A percentile compares a stretch with the other conserved stretches of the same genome.
These are phyloP conservation scores for Cinclus mexicanus DNA, from an alignment of 2,113 vertebrate species.

Conservation along the genomic window DNA sequence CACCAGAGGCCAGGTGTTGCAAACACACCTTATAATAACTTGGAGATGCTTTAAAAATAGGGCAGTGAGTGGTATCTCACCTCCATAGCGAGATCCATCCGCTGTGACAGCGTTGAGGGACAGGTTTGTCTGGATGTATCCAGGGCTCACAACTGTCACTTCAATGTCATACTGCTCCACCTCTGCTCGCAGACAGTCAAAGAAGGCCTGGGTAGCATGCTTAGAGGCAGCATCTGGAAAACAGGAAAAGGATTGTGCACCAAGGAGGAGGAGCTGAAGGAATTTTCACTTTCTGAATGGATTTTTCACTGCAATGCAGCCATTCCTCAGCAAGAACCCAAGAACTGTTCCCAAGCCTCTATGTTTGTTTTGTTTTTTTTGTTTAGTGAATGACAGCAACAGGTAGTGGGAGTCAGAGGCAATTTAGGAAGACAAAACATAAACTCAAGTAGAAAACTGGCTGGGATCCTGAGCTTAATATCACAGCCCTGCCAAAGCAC, in stretches of 20 bases:
- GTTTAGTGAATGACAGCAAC: not conserved
- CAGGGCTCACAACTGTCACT: slow-evolving; percentile 90
- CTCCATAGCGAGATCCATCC: slow-evolving; percentile 89
- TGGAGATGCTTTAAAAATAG: not conserved
- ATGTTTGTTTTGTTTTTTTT: not conserved
- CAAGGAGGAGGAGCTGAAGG: not conserved
- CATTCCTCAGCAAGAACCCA: not conserved
- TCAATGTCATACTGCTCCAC: slow-evolving; percentile 78
- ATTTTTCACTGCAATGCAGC: not conserved
- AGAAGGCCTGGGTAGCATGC: slow-evolving; percentile 95
- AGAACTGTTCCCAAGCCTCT: not conserved
- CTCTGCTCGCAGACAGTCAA: slow-evolving; percentile 93
- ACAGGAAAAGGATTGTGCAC: not conserved
- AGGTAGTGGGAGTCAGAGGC: slow-evolving; percentile 6
- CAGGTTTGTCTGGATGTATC: slow-evolving; percentile 91
- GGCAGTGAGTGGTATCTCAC: slow-evolving; percentile 55
- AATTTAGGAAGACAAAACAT: not conserved
- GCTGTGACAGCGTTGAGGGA: slow-evolving; percentile 89
- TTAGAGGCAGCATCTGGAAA: slow-evolving; percentile 92
- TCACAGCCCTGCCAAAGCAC: not conserved
- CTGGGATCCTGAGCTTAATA: not conserved
- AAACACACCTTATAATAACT: not conserved
- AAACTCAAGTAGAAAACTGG: slow-evolving; percentile 6
- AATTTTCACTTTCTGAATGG: not conserved
- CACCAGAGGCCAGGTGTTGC: not conserved